Evolutionary conservation across 2,113 vertebrate species (phyloP).

Genomic region (Orycteropus afer): DNA sequence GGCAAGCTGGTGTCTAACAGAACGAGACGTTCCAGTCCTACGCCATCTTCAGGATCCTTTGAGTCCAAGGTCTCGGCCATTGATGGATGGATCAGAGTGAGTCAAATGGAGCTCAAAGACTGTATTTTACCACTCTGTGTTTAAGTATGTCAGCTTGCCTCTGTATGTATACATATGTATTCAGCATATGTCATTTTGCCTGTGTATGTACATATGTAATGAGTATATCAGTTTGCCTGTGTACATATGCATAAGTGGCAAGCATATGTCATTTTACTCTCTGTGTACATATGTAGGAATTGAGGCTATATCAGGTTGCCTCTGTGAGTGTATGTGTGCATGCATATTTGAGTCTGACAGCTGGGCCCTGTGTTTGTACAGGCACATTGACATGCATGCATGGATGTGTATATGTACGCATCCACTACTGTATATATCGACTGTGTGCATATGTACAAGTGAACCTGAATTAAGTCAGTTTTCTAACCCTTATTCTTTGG

Average conservation of each 20-base stretch:
- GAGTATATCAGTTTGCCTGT: constrained; percentile 72
- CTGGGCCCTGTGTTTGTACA: background rate
- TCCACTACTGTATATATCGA: background rate
- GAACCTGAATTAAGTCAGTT: constrained; percentile 33
- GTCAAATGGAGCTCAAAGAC: constrained; percentile 47
- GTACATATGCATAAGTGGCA: constrained; percentile 70
- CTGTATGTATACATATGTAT: constrained; percentile 78
- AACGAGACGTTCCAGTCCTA: background rate
- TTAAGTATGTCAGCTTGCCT: constrained; percentile 77
- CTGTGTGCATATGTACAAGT: background rate
- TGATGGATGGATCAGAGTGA: constrained; percentile 25
- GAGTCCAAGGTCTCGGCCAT: background rate
- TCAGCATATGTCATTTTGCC: constrained; percentile 78
- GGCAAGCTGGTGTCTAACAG: background rate
- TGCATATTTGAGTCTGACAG: constrained; percentile 24
- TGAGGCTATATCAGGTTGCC: constrained; percentile 49
- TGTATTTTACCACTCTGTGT: constrained; percentile 57
- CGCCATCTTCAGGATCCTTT: background rate
- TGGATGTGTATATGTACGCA: background rate
- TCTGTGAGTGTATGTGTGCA: background rate
- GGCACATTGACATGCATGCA: constrained; percentile 29
- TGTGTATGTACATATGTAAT: constrained; percentile 72
- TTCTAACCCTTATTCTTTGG: background rate
- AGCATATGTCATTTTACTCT: constrained; percentile 72
- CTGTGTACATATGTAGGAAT: constrained; percentile 66